These are phyloP conservation scores for Hippocampus guttulatus DNA, from an alignment of 2,113 vertebrate species.

Conservation along the genomic window DNA sequence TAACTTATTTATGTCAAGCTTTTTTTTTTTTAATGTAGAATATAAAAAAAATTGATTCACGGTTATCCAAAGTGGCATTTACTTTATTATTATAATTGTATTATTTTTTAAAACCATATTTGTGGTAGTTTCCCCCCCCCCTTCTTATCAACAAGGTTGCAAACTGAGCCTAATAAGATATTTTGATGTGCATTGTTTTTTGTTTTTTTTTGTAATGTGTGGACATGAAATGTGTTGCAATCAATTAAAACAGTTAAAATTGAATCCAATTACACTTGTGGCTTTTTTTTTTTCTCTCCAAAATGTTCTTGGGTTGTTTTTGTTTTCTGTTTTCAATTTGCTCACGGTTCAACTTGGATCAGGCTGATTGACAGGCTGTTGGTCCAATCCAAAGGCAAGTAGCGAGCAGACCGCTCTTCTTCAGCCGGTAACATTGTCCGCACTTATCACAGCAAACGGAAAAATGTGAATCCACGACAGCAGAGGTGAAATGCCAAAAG, in stretches of 20 bases:
- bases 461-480: constrained; percentile 18
- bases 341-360: neutral
- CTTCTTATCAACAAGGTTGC: constrained; percentile 81
- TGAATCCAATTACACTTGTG: constrained; percentile 27
- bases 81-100: constrained; percentile 88
- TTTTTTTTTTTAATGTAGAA: constrained; percentile 78
- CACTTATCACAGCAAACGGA: constrained; percentile 13
- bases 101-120: constrained; percentile 67
- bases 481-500: constrained; percentile 15
- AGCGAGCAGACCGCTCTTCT: constrained; percentile 53
- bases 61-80: constrained; percentile 93
- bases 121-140: constrained; percentile 78
- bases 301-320: neutral
- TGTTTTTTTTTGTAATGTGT: constrained; percentile 80
- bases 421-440: constrained; percentile 39
- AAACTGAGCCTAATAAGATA: constrained; percentile 95
- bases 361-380: constrained; percentile 49
- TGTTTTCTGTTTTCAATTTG: neutral
- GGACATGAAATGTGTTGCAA: constrained; percentile 77
- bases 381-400: constrained; percentile 51
- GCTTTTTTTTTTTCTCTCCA: constrained; percentile 23
- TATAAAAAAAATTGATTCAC: constrained; percentile 77
- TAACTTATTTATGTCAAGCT: constrained; percentile 99
- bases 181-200: constrained; percentile 69
- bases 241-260: constrained; percentile 72